Evolutionary conservation across 2,797 vertebrate species (phyloP).

Genomic region (Karalla daura): DNA sequence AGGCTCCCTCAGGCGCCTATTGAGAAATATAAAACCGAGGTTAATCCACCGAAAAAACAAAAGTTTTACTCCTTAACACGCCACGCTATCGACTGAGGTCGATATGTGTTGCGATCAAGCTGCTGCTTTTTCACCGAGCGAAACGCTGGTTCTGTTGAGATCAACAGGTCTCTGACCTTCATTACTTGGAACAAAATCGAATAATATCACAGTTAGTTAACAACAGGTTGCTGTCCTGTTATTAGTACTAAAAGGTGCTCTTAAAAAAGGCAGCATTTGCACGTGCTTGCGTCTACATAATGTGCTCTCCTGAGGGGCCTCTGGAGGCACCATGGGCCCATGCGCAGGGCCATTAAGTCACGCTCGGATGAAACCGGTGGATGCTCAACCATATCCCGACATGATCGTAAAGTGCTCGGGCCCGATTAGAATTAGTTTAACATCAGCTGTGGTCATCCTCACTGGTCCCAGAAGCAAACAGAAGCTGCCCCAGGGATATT

Average conservation of each 20-base stretch:
- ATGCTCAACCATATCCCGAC: slow-evolving; percentile 2
- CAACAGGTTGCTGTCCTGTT: neutral
- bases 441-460: slow-evolving; percentile 10
- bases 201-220: slow-evolving; percentile 17
- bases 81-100: too few species aligned
- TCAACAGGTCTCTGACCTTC: slow-evolving; percentile 11
- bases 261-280: slow-evolving; percentile 10
- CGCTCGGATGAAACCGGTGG: slow-evolving; percentile 9
- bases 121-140: neutral
- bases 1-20: slow-evolving; percentile 34
- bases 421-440: slow-evolving; percentile 48
- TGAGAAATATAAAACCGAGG: slow-evolving; percentile 34
- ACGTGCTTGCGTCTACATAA: slow-evolving; percentile 26
- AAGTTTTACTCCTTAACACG: too few species aligned
- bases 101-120: too few species aligned
- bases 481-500: slow-evolving; percentile 28
- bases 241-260: slow-evolving; percentile 28
- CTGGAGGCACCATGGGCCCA: neutral
- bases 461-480: slow-evolving; percentile 23
- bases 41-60: neutral
- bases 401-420: slow-evolving; percentile 9
- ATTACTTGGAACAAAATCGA: neutral
- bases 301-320: slow-evolving; percentile 5
- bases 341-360: slow-evolving; percentile 1
- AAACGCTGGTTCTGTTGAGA: too few species aligned